A percentile compares a stretch with the other conserved stretches of the same genome.
These are phyloP conservation scores for Drosophila oshimai DNA, from an alignment of 1,140 invertebrate genomes.

Conservation along the genomic window DNA sequence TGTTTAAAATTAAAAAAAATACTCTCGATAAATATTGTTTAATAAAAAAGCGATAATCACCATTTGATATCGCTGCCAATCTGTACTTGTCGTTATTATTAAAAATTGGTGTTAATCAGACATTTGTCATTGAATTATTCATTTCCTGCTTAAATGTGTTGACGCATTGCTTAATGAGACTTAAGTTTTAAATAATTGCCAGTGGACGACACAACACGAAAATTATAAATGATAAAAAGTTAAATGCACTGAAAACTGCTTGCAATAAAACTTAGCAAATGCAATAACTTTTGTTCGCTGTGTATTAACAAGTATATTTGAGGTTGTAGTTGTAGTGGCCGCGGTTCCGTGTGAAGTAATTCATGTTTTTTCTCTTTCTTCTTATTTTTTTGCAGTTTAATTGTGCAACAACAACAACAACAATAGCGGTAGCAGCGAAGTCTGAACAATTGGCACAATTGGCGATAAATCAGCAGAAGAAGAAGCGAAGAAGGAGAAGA, in stretches of 20 bases:
- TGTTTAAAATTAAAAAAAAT: too few species aligned
- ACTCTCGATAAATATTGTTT: too few species aligned
- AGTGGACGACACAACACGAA: too few species aligned
- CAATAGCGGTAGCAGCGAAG: conserved; percentile 36
- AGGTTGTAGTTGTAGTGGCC: conserved; percentile 3
- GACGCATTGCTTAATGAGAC: conserved; percentile 12
- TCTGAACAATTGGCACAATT: conserved; percentile 72
- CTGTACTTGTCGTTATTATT: not conserved
- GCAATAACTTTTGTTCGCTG: conserved; percentile 18
- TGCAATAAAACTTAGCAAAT: conserved; percentile 14
- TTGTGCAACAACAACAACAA: conserved; percentile 66
- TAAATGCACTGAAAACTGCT: conserved; percentile 5
- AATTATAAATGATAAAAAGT: conserved; percentile 15
- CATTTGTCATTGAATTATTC: not conserved
- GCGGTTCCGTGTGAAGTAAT: conserved; percentile 31
- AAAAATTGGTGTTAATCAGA: not conserved
- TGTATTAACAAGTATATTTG: not conserved
- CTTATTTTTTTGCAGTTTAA: conserved; percentile 58
- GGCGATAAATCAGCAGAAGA: conserved; percentile 69
- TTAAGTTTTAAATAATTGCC: conserved; percentile 25
- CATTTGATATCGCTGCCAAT: not conserved
- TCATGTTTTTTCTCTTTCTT: conserved; percentile 10
- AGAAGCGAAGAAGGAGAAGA: conserved; percentile 3
- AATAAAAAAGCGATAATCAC: not conserved
- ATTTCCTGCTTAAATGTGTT: conserved; percentile 10